Base-by-base conservation (phyloP, 1,140 invertebrate species). In the Drosophila sechellia region DNA sequence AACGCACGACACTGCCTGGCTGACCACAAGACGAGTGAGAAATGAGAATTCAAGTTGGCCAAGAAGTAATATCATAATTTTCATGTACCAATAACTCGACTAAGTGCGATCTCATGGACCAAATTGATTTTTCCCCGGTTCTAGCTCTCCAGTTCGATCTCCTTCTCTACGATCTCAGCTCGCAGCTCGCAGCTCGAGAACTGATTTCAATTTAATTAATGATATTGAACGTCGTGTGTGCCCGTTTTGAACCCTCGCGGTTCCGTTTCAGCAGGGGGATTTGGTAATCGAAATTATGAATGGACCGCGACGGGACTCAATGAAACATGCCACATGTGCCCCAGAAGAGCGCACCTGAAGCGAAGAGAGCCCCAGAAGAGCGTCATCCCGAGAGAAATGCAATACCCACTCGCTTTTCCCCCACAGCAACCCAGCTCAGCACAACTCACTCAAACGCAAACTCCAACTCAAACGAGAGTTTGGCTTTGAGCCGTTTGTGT, bases 181-280 rank as follows among this genome's bases (percentile, higher is more conserved):
- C 25, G 25, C 25, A 25, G 5, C 27, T 8, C 5, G 39, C 40
- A 42, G 42, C 56, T 39, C 59, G 40, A 83, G 83, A 59, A 64
- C 83, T 86, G 79, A 74, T 83, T 79, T 81, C 79, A 76, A 87
- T 86, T 87, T 86, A 86, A 86, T 86, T 86, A 86, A 86, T 87
- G 83, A 86, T 79, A 76, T 76, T 58, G 74, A 86, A 57, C 83
- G 75, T 79, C 65, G 70, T 86, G 68, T 76, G 72, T 81, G 66
- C 78, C 83, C 83, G 78, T 85, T 86, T 69, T 74, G 56, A 81
- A 81, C 69, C 60, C 35, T 75, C 71, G 17, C 12, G 27, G 34
- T 40, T 39, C 45, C 71, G 60, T 35, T 39, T 39, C 34, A 66
- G 61, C 65, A 60, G 55, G 70, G 55, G 71, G 81, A 81, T 87